A percentile compares a stretch with the other conserved stretches of the same genome.
Conservation (phyloP, 2,888 invertebrate species). For the Limenitis arthemis region DNA sequence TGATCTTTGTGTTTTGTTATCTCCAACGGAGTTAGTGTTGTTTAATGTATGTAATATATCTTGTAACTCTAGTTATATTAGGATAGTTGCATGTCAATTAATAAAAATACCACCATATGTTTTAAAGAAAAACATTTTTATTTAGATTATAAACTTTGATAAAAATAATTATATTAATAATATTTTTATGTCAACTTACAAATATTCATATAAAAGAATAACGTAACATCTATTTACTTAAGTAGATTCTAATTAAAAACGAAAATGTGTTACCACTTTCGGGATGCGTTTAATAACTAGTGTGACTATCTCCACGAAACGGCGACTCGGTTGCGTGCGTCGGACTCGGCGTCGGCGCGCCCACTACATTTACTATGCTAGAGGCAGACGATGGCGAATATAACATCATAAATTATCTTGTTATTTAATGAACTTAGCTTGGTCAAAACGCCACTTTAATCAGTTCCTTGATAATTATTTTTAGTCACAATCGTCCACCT, state of each 20-base stretch:
- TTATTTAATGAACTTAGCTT: too few relatives aligned
- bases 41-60: too few relatives aligned
- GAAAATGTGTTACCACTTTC: slow-evolving; percentile 69
- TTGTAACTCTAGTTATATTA: too few relatives aligned
- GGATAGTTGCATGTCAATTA: background rate
- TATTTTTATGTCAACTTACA: slow-evolving; percentile 73
- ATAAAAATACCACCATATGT: slow-evolving; percentile 45
- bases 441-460: background rate
- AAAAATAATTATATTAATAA: slow-evolving; percentile 74
- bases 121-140: slow-evolving; percentile 73
- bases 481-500: background rate
- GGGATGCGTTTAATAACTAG: slow-evolving; percentile 62
- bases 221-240: slow-evolving; percentile 71
- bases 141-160: slow-evolving; percentile 75
- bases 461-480: background rate
- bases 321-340: slow-evolving; percentile 19
- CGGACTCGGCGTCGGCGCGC: slow-evolving; percentile 4
- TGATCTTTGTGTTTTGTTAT: too few relatives aligned
- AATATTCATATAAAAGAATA: slow-evolving; percentile 71
- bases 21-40: too few relatives aligned
- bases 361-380: background rate
- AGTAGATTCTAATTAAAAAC: slow-evolving; percentile 61
- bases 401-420: background rate
- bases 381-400: background rate
- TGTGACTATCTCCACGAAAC: slow-evolving; percentile 55